Base-by-base conservation (phyloP, 2,888 invertebrate genomes). In the Villa cingulata region DNA sequence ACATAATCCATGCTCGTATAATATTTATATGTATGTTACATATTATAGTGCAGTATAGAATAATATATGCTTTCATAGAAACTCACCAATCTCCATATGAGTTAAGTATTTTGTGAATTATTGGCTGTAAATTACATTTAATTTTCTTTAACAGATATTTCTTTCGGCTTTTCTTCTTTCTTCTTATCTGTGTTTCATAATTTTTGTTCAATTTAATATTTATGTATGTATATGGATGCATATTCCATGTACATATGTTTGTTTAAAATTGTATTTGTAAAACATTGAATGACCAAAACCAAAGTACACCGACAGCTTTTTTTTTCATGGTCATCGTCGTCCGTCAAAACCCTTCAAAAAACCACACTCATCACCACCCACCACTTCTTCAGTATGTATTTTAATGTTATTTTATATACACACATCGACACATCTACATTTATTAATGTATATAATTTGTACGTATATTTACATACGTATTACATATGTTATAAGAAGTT, bases 81-180 rank as follows among this genome's bases (percentile, higher is more conserved):
- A 23, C n/a, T 6, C 23, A 23, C 23, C 23, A 32, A 12, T 6
- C 27, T 3, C 12, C 3, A 32, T 12, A 32, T n/a, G 29, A 43
- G 40, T 48, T 48, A 48, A 48, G 48, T 41, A 48, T 48, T 48
- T 48, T 48, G 48, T 48, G 44, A 48, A 48, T 48, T 48, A 48
- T 48, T 48, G 48, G 41, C 44, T 48, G 48, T 48, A 48, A 48
- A 48, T 48, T 48, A 48, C 44, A 48, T 48, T 48, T 48, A 48
- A 48, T 48, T 48, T 48, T 48, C 42, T 37, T 41, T 42, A 19
- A 23, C 43, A 38, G 42, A 42, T 37, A 37, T 42, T 43, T 38
- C 34, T 43, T 42, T 42, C 32, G 36, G 36, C 23, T 16, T 36
- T 36, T 36, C 4, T 15, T 34, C 34, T 4, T 34, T 34, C 6